A percentile compares a stretch with the other conserved stretches of the same genome.
Evolutionary conservation across 2,888 invertebrate species (phyloP).

Genomic region (Troilus luridus): DNA sequence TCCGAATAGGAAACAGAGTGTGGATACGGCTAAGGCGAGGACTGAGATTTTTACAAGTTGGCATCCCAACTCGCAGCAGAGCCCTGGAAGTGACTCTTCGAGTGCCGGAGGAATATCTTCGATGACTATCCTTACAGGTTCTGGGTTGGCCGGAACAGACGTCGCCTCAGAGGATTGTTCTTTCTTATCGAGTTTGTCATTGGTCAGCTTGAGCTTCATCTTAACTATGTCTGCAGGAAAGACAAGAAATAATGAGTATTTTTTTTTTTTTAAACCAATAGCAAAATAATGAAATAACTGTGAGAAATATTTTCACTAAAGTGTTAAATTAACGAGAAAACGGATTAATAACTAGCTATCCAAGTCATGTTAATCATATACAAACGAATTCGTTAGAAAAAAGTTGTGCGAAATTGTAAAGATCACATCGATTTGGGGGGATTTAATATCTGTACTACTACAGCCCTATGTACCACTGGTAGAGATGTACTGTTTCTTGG

Average conservation of each 20-base stretch:
- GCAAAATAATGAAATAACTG: too few species aligned
- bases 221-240: not conserved
- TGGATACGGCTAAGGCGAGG: not conserved
- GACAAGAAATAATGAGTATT: not conserved
- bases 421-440: too few species aligned
- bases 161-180: not conserved
- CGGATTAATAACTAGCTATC: too few species aligned
- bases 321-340: too few species aligned
- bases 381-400: too few species aligned
- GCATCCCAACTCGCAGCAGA: constrained; percentile 25
- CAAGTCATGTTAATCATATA: too few species aligned
- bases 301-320: too few species aligned
- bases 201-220: constrained; percentile 19
- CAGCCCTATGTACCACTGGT: too few species aligned
- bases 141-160: not conserved
- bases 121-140: not conserved
- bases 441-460: too few species aligned
- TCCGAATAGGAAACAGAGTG: not conserved
- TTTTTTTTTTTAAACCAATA: not conserved
- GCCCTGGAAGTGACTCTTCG: not conserved
- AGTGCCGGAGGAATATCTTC: not conserved
- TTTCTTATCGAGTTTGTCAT: not conserved
- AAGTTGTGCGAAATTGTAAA: too few species aligned
- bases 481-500: too few species aligned
- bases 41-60: not conserved